Evolutionary conservation across 64 coral and sea anemone genomes (phyloP).

Genomic region (Pocillopora damicornis): DNA sequence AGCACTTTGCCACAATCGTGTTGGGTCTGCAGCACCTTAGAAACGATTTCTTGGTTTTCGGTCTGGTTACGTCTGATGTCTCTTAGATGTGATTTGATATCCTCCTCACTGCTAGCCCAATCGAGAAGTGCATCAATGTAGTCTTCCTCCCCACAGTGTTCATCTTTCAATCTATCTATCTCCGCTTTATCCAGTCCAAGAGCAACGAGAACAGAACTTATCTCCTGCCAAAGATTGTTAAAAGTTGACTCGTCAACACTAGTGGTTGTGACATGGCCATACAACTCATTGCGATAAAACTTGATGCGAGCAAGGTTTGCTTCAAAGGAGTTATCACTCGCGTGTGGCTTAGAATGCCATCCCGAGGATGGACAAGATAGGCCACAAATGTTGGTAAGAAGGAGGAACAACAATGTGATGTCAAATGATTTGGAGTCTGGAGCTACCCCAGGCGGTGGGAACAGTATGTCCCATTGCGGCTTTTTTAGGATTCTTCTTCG

Average conservation of each 20-base stretch:
- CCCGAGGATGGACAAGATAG: conserved; percentile 50
- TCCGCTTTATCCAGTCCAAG: conserved; percentile 16
- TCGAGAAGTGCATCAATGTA: background rate
- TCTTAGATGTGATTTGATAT: background rate
- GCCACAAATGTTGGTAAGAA: conserved; percentile 62
- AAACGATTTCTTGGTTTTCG: background rate
- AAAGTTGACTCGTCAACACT: conserved; percentile 12
- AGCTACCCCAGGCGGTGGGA: background rate
- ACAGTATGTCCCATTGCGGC: background rate
- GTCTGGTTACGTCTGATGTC: background rate
- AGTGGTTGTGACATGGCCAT: conserved; percentile 50
- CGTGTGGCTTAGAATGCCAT: conserved; percentile 47
- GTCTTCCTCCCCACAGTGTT: background rate
- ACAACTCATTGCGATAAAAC: conserved; percentile 50
- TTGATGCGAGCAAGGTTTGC: conserved; percentile 66
- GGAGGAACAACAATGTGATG: conserved; percentile 48
- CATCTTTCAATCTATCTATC: conserved; percentile 8
- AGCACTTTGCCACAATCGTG: background rate
- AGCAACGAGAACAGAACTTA: conserved; percentile 29
- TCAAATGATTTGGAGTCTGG: conserved; percentile 57
- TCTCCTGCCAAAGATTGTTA: conserved; percentile 59
- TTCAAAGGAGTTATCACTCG: conserved; percentile 35
- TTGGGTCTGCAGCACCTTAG: background rate
- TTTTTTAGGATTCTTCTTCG: background rate
- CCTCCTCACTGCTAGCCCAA: background rate